Conservation (phyloP, 2,888 invertebrate species). For the Cheilosia urbana region DNA sequence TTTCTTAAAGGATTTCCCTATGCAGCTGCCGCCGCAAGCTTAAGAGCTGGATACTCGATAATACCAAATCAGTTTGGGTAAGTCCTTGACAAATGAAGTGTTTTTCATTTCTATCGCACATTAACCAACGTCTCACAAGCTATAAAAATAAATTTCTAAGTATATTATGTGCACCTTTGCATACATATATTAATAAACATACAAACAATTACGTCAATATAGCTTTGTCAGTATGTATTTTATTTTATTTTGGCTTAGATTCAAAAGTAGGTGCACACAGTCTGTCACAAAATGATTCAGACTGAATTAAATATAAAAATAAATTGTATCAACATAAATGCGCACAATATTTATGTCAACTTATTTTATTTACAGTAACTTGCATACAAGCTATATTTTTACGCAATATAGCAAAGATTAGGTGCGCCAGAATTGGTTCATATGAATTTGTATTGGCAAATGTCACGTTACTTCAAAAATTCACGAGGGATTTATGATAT, state of each 20-base stretch:
- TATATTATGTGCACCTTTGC: neutral
- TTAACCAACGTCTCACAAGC: neutral
- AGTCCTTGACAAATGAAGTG: conserved; percentile 84
- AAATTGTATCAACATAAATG: no score
- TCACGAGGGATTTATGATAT: no score
- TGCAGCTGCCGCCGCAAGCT: conserved; percentile 86
- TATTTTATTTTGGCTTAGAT: conserved; percentile 31
- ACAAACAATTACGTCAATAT: conserved; percentile 20
- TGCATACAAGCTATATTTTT: no score
- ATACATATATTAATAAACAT: conserved; percentile 2
- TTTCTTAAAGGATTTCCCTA: conserved; percentile 88
- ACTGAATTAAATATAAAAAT: neutral
- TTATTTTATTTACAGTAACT: no score
- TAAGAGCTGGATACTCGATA: conserved; percentile 90
- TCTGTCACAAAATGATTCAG: neutral
- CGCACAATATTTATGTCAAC: no score
- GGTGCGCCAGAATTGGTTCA: no score
- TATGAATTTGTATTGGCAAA: no score
- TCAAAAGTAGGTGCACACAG: conserved; percentile 34
- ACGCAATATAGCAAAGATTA: no score
- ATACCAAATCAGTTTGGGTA: conserved; percentile 94
- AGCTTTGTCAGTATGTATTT: conserved; percentile 11
- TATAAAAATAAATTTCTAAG: neutral
- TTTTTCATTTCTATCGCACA: neutral
- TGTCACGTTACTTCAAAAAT: no score